Conservation (phyloP, 2,113 vertebrate genomes). For the Chelonoidis abingdonii region DNA sequence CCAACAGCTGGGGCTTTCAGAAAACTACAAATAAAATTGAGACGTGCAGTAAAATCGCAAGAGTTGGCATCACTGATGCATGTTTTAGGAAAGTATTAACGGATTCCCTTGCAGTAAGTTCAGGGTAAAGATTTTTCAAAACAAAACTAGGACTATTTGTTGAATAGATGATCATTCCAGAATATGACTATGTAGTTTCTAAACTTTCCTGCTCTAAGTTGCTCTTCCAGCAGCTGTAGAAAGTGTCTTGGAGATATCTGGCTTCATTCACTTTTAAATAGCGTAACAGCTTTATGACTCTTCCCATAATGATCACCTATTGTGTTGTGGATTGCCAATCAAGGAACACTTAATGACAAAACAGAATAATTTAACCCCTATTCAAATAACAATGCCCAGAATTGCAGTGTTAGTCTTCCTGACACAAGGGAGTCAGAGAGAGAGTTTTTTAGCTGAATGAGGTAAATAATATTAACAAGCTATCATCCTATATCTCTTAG, state of each 20-base stretch:
- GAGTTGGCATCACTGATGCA: background rate
- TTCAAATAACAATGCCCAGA: slow-evolving; percentile 84
- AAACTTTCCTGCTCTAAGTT: background rate
- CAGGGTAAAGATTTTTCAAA: background rate
- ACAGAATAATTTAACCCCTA: slow-evolving; percentile 86
- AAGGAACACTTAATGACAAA: slow-evolving; percentile 88
- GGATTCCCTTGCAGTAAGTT: background rate
- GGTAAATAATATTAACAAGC: slow-evolving; percentile 88
- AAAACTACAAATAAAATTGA: background rate
- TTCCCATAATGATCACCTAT: slow-evolving; percentile 86
- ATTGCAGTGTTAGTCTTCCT: slow-evolving; percentile 80
- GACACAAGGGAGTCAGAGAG: slow-evolving; percentile 76
- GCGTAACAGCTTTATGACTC: slow-evolving; percentile 87
- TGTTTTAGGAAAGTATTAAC: background rate
- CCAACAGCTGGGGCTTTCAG: background rate
- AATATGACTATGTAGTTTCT: background rate
- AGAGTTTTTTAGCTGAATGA: slow-evolving; percentile 81
- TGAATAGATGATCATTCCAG: background rate
- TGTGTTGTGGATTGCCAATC: slow-evolving; percentile 87
- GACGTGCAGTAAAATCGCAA: background rate
- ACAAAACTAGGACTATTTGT: background rate
- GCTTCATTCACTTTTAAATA: slow-evolving; percentile 81
- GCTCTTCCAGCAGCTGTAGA: background rate
- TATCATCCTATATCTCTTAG: slow-evolving; percentile 81
- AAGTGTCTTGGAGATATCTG: slow-evolving; percentile 74